phyloP scores from a whole-genome alignment of 1,140 invertebrate genomes.

The Platyura marginata region DNA sequence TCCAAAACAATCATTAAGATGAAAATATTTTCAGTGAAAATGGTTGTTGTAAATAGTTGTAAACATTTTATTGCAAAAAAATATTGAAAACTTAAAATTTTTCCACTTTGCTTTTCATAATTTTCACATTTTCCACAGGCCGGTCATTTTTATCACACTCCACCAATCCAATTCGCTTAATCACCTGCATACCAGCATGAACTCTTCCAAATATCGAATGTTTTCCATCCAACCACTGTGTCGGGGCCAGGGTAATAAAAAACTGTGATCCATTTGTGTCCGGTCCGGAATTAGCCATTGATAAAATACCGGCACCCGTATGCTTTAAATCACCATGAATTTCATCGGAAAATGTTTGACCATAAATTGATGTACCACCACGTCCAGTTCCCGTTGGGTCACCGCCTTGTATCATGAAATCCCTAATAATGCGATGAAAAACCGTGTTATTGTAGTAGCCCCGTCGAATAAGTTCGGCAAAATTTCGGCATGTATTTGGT shows the following conservation, averaged over 20 bases:
- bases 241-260: conserved; percentile 92
- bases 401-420: conserved; percentile 96
- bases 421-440: conserved; percentile 88
- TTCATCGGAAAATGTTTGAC: conserved; percentile 88
- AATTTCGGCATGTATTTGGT: conserved; percentile 88
- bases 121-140: conserved; percentile 79
- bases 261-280: conserved; percentile 97
- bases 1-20: no score
- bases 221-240: conserved; percentile 95
- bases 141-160: conserved; percentile 82
- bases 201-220: conserved; percentile 92
- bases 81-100: conserved; percentile 21
- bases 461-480: conserved; percentile 77
- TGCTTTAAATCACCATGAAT: conserved; percentile 88
- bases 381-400: conserved; percentile 87
- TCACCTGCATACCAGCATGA: conserved; percentile 69
- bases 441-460: conserved; percentile 91
- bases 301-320: conserved; percentile 55
- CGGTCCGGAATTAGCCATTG: conserved; percentile 79
- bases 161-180: conserved; percentile 80
- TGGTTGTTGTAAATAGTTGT: no score
- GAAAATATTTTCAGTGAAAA: no score
- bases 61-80: no score
- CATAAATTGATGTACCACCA: conserved; percentile 94
- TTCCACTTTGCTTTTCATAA: conserved; percentile 49